phyloP scores from a whole-genome alignment of 1,140 invertebrate species.

The Anastrepha obliqua region DNA sequence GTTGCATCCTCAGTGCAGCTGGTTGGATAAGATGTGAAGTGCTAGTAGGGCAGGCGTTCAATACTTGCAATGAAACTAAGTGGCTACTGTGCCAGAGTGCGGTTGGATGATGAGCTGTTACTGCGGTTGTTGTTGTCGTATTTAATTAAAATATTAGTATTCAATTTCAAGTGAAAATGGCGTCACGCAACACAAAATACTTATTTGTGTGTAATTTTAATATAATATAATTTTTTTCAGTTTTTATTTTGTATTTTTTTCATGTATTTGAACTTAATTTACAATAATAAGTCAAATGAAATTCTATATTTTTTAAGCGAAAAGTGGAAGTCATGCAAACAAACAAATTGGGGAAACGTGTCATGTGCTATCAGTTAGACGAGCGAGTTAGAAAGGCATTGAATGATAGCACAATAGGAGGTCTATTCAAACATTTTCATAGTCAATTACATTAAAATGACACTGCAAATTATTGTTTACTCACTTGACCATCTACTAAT shows the following conservation, averaged over 20 bases:
- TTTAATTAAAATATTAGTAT: conserved; percentile 46
- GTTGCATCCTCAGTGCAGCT: not conserved
- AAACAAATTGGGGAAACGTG: not conserved
- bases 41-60: not conserved
- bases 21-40: not conserved
- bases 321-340: too few relatives aligned
- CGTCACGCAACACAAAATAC: not conserved
- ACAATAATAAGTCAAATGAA: too few relatives aligned
- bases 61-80: not conserved
- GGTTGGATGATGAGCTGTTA: not conserved
- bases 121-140: conserved; percentile 25
- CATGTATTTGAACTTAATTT: too few relatives aligned
- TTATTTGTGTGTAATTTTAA: too few relatives aligned
- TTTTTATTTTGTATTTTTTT: too few relatives aligned
- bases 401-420: not conserved
- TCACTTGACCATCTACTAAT: not conserved
- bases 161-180: conserved; percentile 3
- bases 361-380: not conserved
- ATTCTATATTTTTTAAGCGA: too few relatives aligned
- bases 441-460: not conserved
- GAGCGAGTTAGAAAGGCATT: too few relatives aligned
- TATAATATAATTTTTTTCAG: too few relatives aligned
- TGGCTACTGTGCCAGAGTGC: not conserved
- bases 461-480: not conserved
- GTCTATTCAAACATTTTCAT: not conserved